A percentile compares a stretch with the other conserved stretches of the same genome.
Conservation (phyloP, 1,140 invertebrate genomes). For the Drosophila mayri region DNA sequence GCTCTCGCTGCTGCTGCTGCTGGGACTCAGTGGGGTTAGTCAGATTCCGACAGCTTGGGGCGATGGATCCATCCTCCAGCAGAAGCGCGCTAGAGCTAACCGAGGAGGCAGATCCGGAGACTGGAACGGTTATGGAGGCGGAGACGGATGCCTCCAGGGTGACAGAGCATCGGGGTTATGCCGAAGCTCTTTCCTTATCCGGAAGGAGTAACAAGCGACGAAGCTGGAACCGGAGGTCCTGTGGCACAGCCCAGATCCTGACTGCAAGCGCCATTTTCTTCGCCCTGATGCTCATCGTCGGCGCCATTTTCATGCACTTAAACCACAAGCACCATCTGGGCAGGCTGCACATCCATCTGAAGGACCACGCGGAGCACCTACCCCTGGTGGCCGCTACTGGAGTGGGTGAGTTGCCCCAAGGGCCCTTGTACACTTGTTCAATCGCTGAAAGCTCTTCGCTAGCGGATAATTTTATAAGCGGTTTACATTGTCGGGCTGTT, state of each 20-base stretch:
- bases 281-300: constrained; percentile 60
- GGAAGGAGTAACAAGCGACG: neutral
- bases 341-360: constrained; percentile 43
- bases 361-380: constrained; percentile 1
- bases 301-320: constrained; percentile 69
- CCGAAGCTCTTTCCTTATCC: constrained; percentile 16
- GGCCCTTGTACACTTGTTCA: constrained; percentile 23
- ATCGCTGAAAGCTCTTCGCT: constrained; percentile 17
- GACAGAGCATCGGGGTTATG: constrained; percentile 28
- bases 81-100: constrained; percentile 27
- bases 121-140: neutral
- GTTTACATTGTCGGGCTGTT: constrained; percentile 8
- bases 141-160: constrained; percentile 14
- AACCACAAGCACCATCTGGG: constrained; percentile 68
- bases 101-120: neutral
- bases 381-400: constrained; percentile 19
- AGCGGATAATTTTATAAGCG: constrained; percentile 30
- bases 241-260: constrained; percentile 26
- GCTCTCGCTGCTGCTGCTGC: neutral
- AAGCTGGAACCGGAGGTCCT: constrained; percentile 11
- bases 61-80: constrained; percentile 29
- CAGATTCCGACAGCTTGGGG: constrained; percentile 7
- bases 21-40: constrained; percentile 24
- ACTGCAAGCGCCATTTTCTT: constrained; percentile 50
- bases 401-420: constrained; percentile 34